A percentile compares a stretch with the other conserved stretches of the same genome.
Conservation (phyloP, 2,888 invertebrate species). For the Colostygia pectinataria region DNA sequence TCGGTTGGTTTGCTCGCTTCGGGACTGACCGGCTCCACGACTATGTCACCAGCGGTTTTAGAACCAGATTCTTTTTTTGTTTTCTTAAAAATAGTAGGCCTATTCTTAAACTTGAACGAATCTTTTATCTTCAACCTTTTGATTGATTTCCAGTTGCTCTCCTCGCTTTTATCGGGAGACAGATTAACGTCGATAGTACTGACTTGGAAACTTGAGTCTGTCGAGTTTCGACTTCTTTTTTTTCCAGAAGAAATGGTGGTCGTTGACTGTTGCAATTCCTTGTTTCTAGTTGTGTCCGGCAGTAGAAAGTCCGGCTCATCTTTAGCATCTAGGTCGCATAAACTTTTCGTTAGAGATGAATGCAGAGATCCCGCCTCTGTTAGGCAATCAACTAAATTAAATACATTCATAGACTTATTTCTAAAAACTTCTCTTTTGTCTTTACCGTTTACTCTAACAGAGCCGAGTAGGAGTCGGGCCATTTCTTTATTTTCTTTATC, state of each 20-base stretch:
- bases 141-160: constrained; percentile 78
- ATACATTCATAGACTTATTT: constrained; percentile 77
- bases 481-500: constrained; percentile 72
- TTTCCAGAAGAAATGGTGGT: constrained; percentile 77
- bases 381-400: constrained; percentile 74
- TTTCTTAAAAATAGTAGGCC: constrained; percentile 75
- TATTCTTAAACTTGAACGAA: constrained; percentile 78
- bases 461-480: constrained; percentile 52
- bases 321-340: constrained; percentile 74
- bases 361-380: constrained; percentile 71
- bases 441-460: constrained; percentile 55
- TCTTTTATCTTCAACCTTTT: constrained; percentile 79
- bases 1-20: constrained; percentile 72
- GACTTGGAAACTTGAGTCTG: constrained; percentile 75
- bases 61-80: constrained; percentile 71
- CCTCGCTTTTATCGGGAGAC: constrained; percentile 74
- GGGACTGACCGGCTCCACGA: constrained; percentile 70
- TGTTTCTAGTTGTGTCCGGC: constrained; percentile 60
- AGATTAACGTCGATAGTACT: constrained; percentile 64
- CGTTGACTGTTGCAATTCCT: constrained; percentile 71
- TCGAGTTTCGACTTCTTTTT: constrained; percentile 77
- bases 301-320: constrained; percentile 65
- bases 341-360: constrained; percentile 74
- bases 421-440: constrained; percentile 77
- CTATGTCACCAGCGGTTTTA: constrained; percentile 68